Conservation (phyloP, 2,113 vertebrate species). For the Coracopsis vasa region DNA sequence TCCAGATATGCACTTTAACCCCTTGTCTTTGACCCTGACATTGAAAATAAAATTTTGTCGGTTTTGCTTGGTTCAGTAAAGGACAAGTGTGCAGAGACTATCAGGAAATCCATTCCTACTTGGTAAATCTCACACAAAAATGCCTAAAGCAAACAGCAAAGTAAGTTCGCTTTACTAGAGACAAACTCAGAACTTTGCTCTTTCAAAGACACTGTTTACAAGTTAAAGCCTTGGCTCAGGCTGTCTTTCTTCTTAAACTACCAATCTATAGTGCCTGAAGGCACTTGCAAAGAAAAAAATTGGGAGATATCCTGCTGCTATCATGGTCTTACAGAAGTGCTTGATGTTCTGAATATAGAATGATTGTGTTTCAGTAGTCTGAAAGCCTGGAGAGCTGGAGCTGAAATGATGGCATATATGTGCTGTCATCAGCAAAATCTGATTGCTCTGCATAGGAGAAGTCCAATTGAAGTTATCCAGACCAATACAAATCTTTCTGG, state of each 20-base stretch:
- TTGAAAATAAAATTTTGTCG: background rate
- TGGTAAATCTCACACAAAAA: conserved; percentile 51
- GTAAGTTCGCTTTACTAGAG: conserved; percentile 67
- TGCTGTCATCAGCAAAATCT: conserved; percentile 13
- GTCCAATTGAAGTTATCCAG: background rate
- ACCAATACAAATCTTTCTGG: background rate
- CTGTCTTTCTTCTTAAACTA: conserved; percentile 14
- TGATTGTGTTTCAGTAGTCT: background rate
- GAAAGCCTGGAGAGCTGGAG: background rate
- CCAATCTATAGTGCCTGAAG: conserved; percentile 31
- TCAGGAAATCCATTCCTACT: conserved; percentile 66
- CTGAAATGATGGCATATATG: background rate
- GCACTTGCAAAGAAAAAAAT: background rate
- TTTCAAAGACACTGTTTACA: conserved; percentile 71
- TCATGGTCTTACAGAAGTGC: background rate
- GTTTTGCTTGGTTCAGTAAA: background rate
- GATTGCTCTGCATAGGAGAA: background rate
- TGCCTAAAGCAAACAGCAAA: conserved; percentile 67
- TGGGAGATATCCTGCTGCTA: conserved; percentile 13
- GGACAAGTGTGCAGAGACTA: background rate
- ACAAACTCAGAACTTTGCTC: conserved; percentile 66
- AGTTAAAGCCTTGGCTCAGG: conserved; percentile 60
- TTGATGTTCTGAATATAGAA: background rate
- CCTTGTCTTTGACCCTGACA: background rate
- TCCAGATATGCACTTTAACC: background rate